A percentile compares a stretch with the other conserved stretches of the same genome.
Evolutionary conservation across 1,140 invertebrate species (phyloP).

Genomic region (Leptestheria dahalacensis): DNA sequence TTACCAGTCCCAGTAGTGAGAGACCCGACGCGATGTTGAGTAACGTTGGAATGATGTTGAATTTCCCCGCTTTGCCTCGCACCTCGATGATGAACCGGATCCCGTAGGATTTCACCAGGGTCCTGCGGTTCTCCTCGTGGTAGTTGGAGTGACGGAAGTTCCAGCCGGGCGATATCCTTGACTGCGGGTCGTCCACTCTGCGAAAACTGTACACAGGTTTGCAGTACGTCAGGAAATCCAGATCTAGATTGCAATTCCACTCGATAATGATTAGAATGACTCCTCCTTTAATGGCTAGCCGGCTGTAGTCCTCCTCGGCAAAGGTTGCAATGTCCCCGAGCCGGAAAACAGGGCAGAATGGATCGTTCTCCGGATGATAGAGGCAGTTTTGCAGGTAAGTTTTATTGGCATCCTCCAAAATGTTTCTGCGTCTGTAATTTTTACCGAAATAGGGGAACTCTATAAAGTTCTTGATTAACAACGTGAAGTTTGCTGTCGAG

Average conservation of each 20-base stretch:
- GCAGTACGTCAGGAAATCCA: conserved; percentile 28
- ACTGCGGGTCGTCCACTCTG: conserved; percentile 28
- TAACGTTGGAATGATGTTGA: conserved; percentile 32
- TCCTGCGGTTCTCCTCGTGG: conserved; percentile 27
- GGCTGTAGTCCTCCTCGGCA: conserved; percentile 27
- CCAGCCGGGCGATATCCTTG: conserved; percentile 27
- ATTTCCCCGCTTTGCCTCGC: conserved; percentile 34
- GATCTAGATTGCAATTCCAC: conserved; percentile 40
- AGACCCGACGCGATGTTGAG: conserved; percentile 37
- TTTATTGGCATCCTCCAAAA: conserved; percentile 28
- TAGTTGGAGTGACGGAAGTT: conserved; percentile 36
- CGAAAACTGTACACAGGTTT: conserved; percentile 34
- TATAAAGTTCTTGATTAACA: conserved; percentile 39
- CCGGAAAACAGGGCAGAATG: conserved; percentile 35
- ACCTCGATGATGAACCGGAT: conserved; percentile 35
- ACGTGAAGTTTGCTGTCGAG: conserved; percentile 33
- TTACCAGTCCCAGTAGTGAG: conserved; percentile 34
- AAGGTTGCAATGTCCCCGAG: conserved; percentile 30
- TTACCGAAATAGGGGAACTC: conserved; percentile 29
- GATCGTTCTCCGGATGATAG: conserved; percentile 26
- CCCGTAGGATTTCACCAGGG: conserved; percentile 36
- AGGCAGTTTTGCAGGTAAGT: conserved; percentile 30
- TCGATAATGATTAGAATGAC: conserved; percentile 34
- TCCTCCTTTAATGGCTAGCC: conserved; percentile 30
- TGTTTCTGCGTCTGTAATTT: conserved; percentile 29